Evolutionary conservation across 1,140 invertebrate species (phyloP), one percentile per base, ranked within the genome.

Genomic region (Drosophila equinoxialis): DNA sequence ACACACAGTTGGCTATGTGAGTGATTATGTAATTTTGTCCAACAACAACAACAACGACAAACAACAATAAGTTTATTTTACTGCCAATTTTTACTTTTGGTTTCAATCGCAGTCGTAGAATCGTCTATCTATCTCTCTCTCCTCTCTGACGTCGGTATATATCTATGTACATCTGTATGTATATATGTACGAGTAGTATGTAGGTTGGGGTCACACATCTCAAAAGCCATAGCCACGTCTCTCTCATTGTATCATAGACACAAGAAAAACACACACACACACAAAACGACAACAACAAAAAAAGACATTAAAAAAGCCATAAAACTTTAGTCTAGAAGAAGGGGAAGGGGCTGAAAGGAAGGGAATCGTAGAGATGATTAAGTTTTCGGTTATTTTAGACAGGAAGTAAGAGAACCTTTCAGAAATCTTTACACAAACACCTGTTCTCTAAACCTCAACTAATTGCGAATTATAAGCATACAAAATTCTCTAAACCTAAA

Each of bases 131-230:
- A 5, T 37, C 35, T 37, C 57, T 0, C 3, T 13, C 37, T 39
- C 37, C 37, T 39, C 57, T 73, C 60, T 58, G 66, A 73, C 68
- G 68, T 65, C 64, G 48, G 37, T 65, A 60, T 71, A 17, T 30
- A 30, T 30, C 30, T 30, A 30, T 30, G 30, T 30, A 6, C 6
- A 6, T 30, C 2, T 30, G 26, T 30, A 30, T 30, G 30, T 30
- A 6, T 30, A 30, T 30, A 30, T 30, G 30, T 30, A 30, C 30
- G 3, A 30, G 13, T 7, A 51, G 60, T 74, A 87, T 87, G 77
- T 87, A 84, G 83, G 83, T 87, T 87, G 83, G 83, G 83, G 83
- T 87, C 83, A 89, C 77, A 87, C 83, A 76, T 83, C 81, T 84
- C 45, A 10, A 10, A 8, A 30, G 30, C 30, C 30, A 30, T 42